These are phyloP conservation scores for Microctenopoma lineatum DNA, from an alignment of 2,797 vertebrate species.

Conservation along the genomic window DNA sequence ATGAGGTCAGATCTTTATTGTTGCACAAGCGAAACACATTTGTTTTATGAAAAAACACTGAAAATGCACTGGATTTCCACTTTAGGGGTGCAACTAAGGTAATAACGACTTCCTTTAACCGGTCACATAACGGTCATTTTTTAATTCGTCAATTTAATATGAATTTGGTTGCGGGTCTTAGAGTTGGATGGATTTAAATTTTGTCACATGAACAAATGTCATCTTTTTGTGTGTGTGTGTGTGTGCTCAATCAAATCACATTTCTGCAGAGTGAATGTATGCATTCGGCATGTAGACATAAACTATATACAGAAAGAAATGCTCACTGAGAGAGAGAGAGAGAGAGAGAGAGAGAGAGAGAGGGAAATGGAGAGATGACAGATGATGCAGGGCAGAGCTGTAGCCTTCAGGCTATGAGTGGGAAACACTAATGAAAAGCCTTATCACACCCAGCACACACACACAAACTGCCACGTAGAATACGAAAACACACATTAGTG, in stretches of 20 bases:
- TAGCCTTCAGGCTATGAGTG: constrained; percentile 69
- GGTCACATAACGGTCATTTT: too few relatives aligned
- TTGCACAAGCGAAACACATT: background rate
- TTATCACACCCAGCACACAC: constrained; percentile 64
- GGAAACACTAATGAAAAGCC: constrained; percentile 77
- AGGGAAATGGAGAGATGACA: constrained; percentile 52
- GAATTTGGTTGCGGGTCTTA: too few relatives aligned
- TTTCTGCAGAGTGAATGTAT: constrained; percentile 17
- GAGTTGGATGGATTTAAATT: background rate
- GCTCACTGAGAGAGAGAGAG: constrained; percentile 11
- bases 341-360: constrained; percentile 6
- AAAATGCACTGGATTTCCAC: background rate
- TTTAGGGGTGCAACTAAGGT: background rate
- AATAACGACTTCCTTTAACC: too few relatives aligned
- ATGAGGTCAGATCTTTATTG: constrained; percentile 4
- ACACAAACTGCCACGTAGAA: constrained; percentile 38
- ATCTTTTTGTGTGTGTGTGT: background rate
- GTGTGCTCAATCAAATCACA: constrained; percentile 11
- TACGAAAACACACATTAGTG: constrained; percentile 26
- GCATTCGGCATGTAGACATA: constrained; percentile 27
- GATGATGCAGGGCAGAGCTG: constrained; percentile 74
- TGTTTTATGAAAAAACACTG: background rate
- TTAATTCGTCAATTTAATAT: too few relatives aligned
- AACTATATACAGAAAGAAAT: background rate
- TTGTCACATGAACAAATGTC: background rate